A percentile compares a stretch with the other conserved stretches of the same genome.
Evolutionary conservation across 2,888 invertebrate genomes (phyloP).

Genomic region (Coenonympha arcania): DNA sequence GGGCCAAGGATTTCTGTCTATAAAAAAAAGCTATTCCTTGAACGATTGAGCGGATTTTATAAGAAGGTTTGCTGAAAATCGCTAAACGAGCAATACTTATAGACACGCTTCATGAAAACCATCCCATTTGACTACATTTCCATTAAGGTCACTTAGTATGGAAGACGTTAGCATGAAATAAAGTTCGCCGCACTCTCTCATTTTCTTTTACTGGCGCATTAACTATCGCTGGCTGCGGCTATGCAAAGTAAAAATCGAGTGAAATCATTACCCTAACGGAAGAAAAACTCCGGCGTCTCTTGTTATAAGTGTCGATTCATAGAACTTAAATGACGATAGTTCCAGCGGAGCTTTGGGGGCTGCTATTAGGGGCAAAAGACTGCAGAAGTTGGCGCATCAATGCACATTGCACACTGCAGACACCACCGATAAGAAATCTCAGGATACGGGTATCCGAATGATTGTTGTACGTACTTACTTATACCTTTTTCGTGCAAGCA

Average conservation of each 20-base stretch:
- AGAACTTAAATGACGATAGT: constrained; percentile 28
- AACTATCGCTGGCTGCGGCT: constrained; percentile 22
- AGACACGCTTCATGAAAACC: constrained; percentile 8
- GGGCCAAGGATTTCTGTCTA: too few species aligned
- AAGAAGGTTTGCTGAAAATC: too few species aligned
- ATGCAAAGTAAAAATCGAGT: constrained; percentile 26
- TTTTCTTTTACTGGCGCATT: constrained; percentile 23
- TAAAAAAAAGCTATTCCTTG: too few species aligned
- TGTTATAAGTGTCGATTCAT: constrained; percentile 22
- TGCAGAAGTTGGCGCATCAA: constrained; percentile 37
- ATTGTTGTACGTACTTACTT: too few species aligned
- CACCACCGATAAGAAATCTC: too few species aligned
- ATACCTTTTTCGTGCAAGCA: too few species aligned
- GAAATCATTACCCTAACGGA: constrained; percentile 24
- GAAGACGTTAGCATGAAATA: constrained; percentile 23
- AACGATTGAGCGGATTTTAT: too few species aligned
- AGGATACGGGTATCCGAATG: too few species aligned
- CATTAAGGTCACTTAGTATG: constrained; percentile 24
- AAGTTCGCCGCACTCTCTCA: constrained; percentile 20
- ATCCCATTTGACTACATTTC: constrained; percentile 16
- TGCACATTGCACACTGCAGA: too few species aligned
- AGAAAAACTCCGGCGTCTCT: constrained; percentile 16
- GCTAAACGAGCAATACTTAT: too few species aligned
- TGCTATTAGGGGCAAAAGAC: constrained; percentile 29
- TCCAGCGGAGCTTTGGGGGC: constrained; percentile 25